Base-by-base conservation (phyloP, 2,888 invertebrate genomes). In the Lutraria lutraria region DNA sequence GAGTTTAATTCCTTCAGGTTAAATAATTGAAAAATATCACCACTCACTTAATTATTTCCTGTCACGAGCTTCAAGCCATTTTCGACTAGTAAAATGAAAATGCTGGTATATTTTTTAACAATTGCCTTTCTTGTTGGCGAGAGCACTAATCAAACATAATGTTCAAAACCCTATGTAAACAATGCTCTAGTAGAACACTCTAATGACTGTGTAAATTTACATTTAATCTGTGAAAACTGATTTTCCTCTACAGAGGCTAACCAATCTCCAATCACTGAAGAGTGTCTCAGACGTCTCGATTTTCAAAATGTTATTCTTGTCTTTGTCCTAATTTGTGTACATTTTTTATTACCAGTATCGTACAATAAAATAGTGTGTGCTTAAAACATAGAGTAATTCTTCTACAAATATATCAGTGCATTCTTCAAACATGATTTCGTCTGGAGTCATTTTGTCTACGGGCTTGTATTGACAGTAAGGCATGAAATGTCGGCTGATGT, bases 301-400 rank as follows among this genome's bases (percentile, higher is more conserved):
- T 89, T 89, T 86, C 91, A 89, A 72, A 89, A 82, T 91, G 89
- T 91, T 87, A 83, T 87, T 83, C 31, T 29, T 21, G 82, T 54
- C 89, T 91, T 91, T 91, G 91, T 91, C 83, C 76, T 80, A 63
- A 52, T 80, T 54, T 90, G 88, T 90, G 90, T 90, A 83, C 90
- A 63, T 88, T 88, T 81, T 72, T 86, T 87, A 89, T 89, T 84
- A 86, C 76, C 68, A 68, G 85, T 89, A 87, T 87, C 81, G 83
- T 89, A 83, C 89, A 81, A 34, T 54, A 63, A 76, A 86, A 80
- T 54, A 60, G 43, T 90, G 90, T 92, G 92, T 90, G 84, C 89
- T 82, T 29, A 63, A 83, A 90, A 89, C 86, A 88, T 81, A 79
- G 85, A 52, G 81, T 90, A 90, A 91, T 90, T 90, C 90, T 68